Evolutionary conservation across 2,888 invertebrate species (phyloP), one percentile per base, ranked within the genome.

Genomic region (Erebia epiphron): DNA sequence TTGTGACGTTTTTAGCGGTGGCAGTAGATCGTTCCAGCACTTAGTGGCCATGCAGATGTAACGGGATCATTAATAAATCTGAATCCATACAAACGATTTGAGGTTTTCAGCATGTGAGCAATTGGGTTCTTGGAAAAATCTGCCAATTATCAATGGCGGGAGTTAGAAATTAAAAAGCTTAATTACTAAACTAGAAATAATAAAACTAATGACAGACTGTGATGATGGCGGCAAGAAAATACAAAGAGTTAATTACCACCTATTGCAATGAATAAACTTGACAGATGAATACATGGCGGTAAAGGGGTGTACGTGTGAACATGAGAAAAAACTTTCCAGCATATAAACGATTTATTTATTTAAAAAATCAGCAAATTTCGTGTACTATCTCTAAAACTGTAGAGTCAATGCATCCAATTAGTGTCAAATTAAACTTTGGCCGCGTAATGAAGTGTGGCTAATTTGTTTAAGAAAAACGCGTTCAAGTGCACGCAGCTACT

Each of bases 371-470:
- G 21, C 21, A n/a, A 58, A 58, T 9, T 63, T 63, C 14, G 26
- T 35, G 26, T 3, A 54, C 43, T 54, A 62, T 49, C 46, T 60
- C 41, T 61, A 58, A 49, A 62, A 62, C 21, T 49, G 62, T 61
- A 18, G 11, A 64, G 49, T 64, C 63, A 67, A 65, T 72, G 72
- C 63, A 56, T 70, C 63, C 67, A 70, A 72, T 72, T 67, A 72
- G 64, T 72, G 67, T 72, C 70, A 70, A 72, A 72, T 72, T 72
- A 64, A 50, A 57, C 69, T 54, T 64, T 64, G 35, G 58, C 67
- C 63, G 69, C 49, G 56, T 70, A 70, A 70, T 69, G 71, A 73
- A 69, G 71, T 69, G 73, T 69, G 58, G 43, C 62, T 61, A 66
- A 69, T 71, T 69, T 73, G 68, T 61, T 71, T 57, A 60, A 67